Percentiles rank a stretch among this genome's conserved stretches.
These are phyloP conservation scores for Cydia strobilella DNA, from an alignment of 1,140 invertebrate genomes.

Conservation along the genomic window DNA sequence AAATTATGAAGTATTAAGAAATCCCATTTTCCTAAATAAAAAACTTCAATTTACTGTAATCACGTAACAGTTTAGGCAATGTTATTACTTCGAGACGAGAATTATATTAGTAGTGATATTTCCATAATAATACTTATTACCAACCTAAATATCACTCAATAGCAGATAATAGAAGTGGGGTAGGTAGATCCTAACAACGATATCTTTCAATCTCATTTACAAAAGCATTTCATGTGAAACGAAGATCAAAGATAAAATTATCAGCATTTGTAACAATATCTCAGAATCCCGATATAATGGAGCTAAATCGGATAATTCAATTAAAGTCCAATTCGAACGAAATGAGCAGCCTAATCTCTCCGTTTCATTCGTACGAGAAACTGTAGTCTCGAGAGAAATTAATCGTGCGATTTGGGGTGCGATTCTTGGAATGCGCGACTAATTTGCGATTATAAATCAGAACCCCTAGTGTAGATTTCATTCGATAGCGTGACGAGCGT, in stretches of 20 bases:
- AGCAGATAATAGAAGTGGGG: no score
- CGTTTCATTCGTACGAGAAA: conserved; percentile 31
- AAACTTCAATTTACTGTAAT: no score
- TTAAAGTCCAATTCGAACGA: conserved; percentile 50
- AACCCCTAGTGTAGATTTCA: no score
- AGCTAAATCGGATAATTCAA: conserved; percentile 43
- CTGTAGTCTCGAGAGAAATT: conserved; percentile 37
- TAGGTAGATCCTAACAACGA: no score
- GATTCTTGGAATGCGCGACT: neutral
- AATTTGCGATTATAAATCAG: conserved; percentile 1
- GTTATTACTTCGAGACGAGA: no score
- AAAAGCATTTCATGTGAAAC: neutral
- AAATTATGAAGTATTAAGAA: no score
- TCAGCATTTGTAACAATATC: conserved; percentile 15
- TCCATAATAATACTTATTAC: no score
- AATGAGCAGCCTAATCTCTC: conserved; percentile 48
- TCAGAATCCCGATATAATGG: conserved; percentile 13
- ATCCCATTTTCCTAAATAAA: no score
- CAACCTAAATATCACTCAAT: no score
- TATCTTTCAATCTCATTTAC: neutral
- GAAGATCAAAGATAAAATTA: conserved; percentile 11
- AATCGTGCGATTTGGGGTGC: conserved; percentile 34
- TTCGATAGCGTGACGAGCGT: no score
- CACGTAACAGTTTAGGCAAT: no score
- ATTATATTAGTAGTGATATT: no score